phyloP scores from a whole-genome alignment of 2,888 invertebrate species.

The Sinhomidia bicolor region DNA sequence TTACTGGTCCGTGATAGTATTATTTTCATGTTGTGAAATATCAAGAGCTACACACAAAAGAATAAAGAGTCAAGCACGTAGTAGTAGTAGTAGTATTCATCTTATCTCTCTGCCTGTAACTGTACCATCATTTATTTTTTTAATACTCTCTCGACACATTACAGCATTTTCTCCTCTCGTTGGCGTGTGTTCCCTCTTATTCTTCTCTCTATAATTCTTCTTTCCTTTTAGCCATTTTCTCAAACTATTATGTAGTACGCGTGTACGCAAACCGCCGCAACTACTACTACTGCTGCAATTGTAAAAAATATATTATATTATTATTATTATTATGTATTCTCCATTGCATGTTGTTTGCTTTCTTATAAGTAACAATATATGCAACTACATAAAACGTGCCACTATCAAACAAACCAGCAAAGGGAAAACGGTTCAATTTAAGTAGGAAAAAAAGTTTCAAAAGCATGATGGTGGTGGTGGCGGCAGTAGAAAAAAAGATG shows the following conservation, averaged over 20 bases:
- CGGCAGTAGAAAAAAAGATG: neutral
- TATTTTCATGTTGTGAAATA: too few relatives aligned
- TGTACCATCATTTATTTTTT: conserved; percentile 3
- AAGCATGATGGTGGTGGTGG: neutral
- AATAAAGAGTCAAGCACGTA: neutral
- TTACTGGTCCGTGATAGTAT: conserved; percentile 15
- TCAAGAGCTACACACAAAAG: neutral
- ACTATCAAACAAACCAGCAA: neutral
- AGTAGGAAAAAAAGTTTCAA: conserved; percentile 21
- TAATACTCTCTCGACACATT: neutral
- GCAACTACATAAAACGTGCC: conserved; percentile 50
- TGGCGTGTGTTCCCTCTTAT: neutral
- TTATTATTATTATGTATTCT: neutral
- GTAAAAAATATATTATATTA: too few relatives aligned
- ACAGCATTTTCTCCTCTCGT: neutral
- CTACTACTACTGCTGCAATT: neutral
- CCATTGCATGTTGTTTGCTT: neutral
- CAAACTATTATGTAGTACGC: neutral
- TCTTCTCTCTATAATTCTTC: neutral
- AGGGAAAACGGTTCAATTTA: neutral
- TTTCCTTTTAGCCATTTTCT: neutral
- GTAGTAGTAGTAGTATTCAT: too few relatives aligned
- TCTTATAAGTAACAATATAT: neutral
- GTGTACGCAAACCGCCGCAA: neutral
- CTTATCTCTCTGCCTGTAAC: too few relatives aligned